phyloP scores from a whole-genome alignment of 1,140 invertebrate genomes.

The Drosophila simulans region DNA sequence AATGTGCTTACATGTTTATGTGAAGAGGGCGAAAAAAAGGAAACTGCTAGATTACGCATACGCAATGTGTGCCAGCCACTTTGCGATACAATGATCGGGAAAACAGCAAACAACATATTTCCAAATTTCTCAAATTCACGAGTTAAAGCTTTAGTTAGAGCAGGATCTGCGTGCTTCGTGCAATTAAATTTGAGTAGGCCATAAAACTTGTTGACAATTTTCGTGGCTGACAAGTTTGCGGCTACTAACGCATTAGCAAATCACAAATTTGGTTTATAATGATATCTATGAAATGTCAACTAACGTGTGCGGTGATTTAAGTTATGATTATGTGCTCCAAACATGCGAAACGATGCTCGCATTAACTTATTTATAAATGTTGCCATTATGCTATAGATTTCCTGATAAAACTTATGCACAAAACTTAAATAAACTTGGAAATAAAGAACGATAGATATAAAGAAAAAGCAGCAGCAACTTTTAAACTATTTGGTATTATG shows the following conservation, averaged over 20 bases:
- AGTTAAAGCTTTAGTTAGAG: slow-evolving; percentile 19
- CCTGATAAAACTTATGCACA: background rate
- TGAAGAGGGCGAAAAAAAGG: slow-evolving; percentile 26
- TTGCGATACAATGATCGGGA: slow-evolving; percentile 58
- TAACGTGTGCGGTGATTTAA: slow-evolving; percentile 20
- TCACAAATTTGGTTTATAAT: slow-evolving; percentile 39
- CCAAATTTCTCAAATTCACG: slow-evolving; percentile 1
- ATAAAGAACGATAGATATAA: background rate
- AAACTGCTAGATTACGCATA: slow-evolving; percentile 75
- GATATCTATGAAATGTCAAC: slow-evolving; percentile 34
- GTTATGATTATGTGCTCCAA: slow-evolving; percentile 27
- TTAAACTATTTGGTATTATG: slow-evolving; percentile 1
- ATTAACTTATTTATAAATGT: background rate
- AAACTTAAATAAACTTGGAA: slow-evolving; percentile 1
- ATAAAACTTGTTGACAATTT: slow-evolving; percentile 54
- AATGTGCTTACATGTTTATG: slow-evolving; percentile 80
- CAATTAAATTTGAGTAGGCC: slow-evolving; percentile 32
- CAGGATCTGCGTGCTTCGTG: slow-evolving; percentile 4
- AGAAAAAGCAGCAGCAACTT: background rate
- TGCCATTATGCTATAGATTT: slow-evolving; percentile 1
- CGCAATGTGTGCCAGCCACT: slow-evolving; percentile 72
- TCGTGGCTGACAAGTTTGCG: slow-evolving; percentile 8
- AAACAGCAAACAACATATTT: slow-evolving; percentile 15
- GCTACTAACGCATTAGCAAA: slow-evolving; percentile 36
- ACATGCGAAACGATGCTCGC: slow-evolving; percentile 19